Evolutionary conservation across 2,113 vertebrate genomes (phyloP), one percentile per base, ranked within the genome.

Genomic region (Cebidichthys violaceus): DNA sequence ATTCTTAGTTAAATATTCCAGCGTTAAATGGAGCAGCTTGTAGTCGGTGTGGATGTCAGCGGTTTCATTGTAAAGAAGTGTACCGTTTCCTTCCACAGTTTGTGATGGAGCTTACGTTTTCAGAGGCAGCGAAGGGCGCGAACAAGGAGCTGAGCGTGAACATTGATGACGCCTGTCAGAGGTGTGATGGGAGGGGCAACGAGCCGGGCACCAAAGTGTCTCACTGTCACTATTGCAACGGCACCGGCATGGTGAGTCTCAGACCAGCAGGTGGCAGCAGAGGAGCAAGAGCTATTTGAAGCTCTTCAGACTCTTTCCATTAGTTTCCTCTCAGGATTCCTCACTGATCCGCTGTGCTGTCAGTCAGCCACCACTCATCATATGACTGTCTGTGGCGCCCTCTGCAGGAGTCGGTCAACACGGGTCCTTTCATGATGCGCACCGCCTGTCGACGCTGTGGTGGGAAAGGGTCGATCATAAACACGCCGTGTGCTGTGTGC

Each of bases 31-130:
- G 39, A 31, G 37, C 14, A 0, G 24, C 2, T 60, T 6, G 45
- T 18, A 1, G 33, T 33, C 31, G 0, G 33, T 33, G 33, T 33
- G 33, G 33, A 6, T 2, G 47, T 31, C 37, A 27, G 22, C 29
- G 1, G 15, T 62, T 39, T 13, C 4, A 73, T 17, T 7, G 1
- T 65, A 57, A 35, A 20, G 50, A 9, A 22, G 7, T 8, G 8
- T 22, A 6, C 14, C 13, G 55, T 0, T 59, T 29, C 61, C 4
- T 22, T 35, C 43, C 4, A 66, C 91, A 99, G 98, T 99, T 96
- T 71, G 93, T 98, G 88, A 98, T 99, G 97, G 98, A 99, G 33
- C 92, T 99, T 65, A 98, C 97, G 0, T 99, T 99, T 92, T 91
- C 75, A 5, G 98, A 99, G 82, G 98, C 98, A 4, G 98, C 97